These are phyloP conservation scores for Girardinichthys multiradiatus DNA, from an alignment of 2,113 vertebrate genomes.

Conservation along the genomic window DNA sequence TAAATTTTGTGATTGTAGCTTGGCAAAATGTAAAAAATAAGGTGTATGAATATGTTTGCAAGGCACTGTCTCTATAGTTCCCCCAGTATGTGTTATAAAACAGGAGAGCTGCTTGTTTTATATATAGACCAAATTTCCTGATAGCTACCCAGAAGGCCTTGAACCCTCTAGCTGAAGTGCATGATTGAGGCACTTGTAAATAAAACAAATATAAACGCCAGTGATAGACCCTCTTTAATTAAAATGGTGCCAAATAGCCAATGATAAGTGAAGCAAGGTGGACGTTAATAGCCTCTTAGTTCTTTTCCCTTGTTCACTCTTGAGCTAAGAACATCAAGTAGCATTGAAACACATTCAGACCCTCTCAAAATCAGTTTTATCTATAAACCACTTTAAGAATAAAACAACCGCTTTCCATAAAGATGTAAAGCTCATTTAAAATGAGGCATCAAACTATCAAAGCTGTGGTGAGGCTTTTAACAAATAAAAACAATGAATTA, in stretches of 20 bases:
- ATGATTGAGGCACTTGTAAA: conserved; percentile 63
- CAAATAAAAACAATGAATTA: background rate
- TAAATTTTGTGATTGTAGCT: no score
- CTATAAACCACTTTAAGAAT: conserved; percentile 26
- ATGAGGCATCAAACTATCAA: background rate
- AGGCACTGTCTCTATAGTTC: conserved; percentile 23
- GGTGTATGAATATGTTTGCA: no score
- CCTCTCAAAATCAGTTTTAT: conserved; percentile 42
- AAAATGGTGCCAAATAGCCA: conserved; percentile 58
- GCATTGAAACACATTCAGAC: conserved; percentile 41
- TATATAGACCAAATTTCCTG: conserved; percentile 24
- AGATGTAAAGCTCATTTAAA: conserved; percentile 12
- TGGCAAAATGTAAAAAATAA: no score
- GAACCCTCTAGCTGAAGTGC: conserved; percentile 49
- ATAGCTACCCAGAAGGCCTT: conserved; percentile 26
- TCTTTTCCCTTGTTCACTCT: conserved; percentile 48
- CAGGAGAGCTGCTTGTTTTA: conserved; percentile 35
- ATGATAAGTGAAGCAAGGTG: conserved; percentile 60
- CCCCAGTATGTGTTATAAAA: conserved; percentile 24
- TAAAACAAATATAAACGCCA: conserved; percentile 49
- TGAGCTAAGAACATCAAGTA: conserved; percentile 38
- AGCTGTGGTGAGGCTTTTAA: background rate
- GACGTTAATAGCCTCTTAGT: conserved; percentile 54
- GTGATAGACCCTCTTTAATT: conserved; percentile 57
- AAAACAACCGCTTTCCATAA: background rate